A percentile compares a stretch with the other conserved stretches of the same genome.
Conservation (phyloP, 1,140 invertebrate species). For the Gerris buenoi region DNA sequence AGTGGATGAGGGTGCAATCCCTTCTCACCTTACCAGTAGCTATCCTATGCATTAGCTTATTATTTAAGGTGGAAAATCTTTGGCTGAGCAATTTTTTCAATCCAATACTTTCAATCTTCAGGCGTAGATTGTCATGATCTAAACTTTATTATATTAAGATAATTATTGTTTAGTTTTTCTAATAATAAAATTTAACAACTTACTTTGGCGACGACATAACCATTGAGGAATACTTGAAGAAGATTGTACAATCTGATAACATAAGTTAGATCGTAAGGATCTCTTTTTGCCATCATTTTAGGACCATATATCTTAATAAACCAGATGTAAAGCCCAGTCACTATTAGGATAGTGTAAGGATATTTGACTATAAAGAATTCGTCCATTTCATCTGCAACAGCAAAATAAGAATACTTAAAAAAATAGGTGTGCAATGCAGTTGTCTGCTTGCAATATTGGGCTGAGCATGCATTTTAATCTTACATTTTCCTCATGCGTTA, state of each 20-base stretch:
- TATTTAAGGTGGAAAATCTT: not conserved
- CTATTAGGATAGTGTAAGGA: not conserved
- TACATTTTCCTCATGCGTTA: too few species aligned
- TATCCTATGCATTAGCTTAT: not conserved
- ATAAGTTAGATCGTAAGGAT: not conserved
- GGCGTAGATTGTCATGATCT: too few species aligned
- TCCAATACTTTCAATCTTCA: too few species aligned
- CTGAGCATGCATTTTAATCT: too few species aligned
- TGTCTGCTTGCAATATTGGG: too few species aligned
- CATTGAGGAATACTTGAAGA: not conserved
- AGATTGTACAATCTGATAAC: not conserved
- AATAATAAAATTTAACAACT: not conserved
- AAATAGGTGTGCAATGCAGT: too few species aligned
- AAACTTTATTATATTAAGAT: too few species aligned
- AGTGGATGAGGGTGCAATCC: not conserved
- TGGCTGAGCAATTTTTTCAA: not conserved
- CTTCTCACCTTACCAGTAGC: not conserved
- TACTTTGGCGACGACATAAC: not conserved
- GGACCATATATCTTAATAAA: not conserved
- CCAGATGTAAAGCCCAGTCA: not conserved
- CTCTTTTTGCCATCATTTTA: not conserved
- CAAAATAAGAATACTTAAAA: too few species aligned
- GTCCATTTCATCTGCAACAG: not conserved
- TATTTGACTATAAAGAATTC: not conserved
- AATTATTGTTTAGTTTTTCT: not conserved